Evolutionary conservation across 64 coral and sea anemone genomes (phyloP), one percentile per base, ranked within the genome.

Genomic region (Actinia tenebrosa): DNA sequence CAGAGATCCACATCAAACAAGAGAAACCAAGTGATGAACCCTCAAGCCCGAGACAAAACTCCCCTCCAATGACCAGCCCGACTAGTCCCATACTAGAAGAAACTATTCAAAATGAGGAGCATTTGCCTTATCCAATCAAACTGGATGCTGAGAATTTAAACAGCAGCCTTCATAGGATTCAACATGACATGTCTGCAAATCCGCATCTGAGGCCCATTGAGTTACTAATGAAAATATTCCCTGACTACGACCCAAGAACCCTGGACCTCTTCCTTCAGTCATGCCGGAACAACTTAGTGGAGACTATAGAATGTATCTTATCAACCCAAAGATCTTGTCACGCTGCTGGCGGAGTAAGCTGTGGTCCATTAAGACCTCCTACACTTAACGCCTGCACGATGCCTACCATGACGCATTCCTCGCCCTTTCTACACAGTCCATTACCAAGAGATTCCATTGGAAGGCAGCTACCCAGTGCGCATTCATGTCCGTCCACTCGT

Each of bases 181-280:
- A 85, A 63, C 80, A 52, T 44, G 80, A 83, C 80, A 30, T 75
- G 26, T 75, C 69, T 15, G 10, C 27, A 2, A 75, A 75, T 26
- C 22, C 69, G 11, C 69, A 75, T 8, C 69, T 75, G 6, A 75
- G 69, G 30, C 85, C 90, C 17, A 87, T 87, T 79, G 84, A 91
- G 17, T 50, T 91, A 53, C 75, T 91, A 27, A 27, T 52, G 27
- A 91, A 91, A 46, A 86, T 91, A 10, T 91, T 91, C n/a, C 90
- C 90, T 19, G 77, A 83, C 56, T 85, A 91, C 60, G 82, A 63
- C 78, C 61, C 43, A 30, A 79, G 71, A 54, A 91, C 84, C 8
- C 78, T 91, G 5, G 90, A 91, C 5, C 90, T 87, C 15, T 85
- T 91, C 52, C 85, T 91, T n/a, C 77, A 91, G 43, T 69, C 75